A percentile compares a stretch with the other conserved stretches of the same genome.
Evolutionary conservation across 1,140 invertebrate genomes (phyloP).

Genomic region (Euura saliciscinereae): DNA sequence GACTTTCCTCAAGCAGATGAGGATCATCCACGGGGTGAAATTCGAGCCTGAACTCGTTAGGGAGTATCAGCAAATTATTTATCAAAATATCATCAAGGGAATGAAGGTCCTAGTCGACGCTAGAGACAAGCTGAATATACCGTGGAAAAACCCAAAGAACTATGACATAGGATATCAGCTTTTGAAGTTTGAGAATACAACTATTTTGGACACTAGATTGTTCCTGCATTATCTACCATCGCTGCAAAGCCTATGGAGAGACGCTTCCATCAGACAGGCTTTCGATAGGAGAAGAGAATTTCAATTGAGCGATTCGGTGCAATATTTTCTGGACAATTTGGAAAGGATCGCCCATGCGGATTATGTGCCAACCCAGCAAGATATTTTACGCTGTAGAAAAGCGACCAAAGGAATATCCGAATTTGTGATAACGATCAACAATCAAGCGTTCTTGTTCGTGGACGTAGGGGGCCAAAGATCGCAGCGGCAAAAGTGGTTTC

Average conservation of each 20-base stretch:
- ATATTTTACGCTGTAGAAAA: slow-evolving; percentile 94
- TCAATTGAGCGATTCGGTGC: slow-evolving; percentile 95
- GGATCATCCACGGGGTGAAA: slow-evolving; percentile 95
- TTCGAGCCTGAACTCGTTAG: slow-evolving; percentile 88
- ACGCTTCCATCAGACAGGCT: slow-evolving; percentile 85
- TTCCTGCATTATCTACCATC: slow-evolving; percentile 85
- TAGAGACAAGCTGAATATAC: slow-evolving; percentile 88
- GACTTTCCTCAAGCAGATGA: slow-evolving; percentile 99
- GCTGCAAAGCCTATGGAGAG: slow-evolving; percentile 86
- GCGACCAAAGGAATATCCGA: slow-evolving; percentile 97
- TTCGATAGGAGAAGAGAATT: slow-evolving; percentile 93
- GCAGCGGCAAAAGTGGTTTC: slow-evolving; percentile 97
- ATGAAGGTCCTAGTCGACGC: slow-evolving; percentile 97
- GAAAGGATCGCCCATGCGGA: slow-evolving; percentile 83
- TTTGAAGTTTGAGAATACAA: slow-evolving; percentile 74
- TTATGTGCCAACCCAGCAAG: slow-evolving; percentile 90
- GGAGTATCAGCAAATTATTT: slow-evolving; percentile 90
- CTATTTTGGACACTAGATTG: slow-evolving; percentile 74
- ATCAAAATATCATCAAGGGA: slow-evolving; percentile 92
- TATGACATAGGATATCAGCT: slow-evolving; percentile 74
- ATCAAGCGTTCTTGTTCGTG: slow-evolving; percentile 95
- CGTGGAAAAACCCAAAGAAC: slow-evolving; percentile 86
- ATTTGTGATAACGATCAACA: slow-evolving; percentile 91
- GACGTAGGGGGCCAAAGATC: slow-evolving; percentile 98
- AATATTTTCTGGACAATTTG: slow-evolving; percentile 92